Evolutionary conservation across 2,113 vertebrate species (phyloP), one percentile per base, ranked within the genome.

Genomic region (Lota lota): DNA sequence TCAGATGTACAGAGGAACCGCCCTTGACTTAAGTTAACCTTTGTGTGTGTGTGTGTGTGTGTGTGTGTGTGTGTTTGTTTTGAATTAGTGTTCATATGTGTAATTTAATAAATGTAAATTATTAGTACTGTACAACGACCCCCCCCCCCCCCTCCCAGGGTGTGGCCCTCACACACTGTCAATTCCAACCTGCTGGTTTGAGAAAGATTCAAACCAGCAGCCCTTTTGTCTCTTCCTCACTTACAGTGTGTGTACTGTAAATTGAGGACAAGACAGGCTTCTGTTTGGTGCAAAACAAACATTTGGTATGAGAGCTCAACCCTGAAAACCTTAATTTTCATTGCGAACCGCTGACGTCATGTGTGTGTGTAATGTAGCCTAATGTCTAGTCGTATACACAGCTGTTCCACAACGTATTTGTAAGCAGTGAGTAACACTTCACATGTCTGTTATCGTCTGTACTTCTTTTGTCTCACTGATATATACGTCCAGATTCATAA

Each of bases 1-100:
- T 18, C 73, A 82, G 88, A 86, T 86, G 83, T 85, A 80, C 71
- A 81, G 22, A 24, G 77, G 69, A 80, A n/a, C 61, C 74, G 15
- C 69, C 85, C 79, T 1, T 16, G 19, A 2, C 2, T 19, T 2
- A 2, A 47, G 1, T 47, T 2, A 8, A 12, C 8, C 40, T 47
- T 14, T 14, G 40, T 47, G 40, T 47, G 40, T 47, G 1, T 12
- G 40, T 47, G 40, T 10, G 14, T 70, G 58, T 58, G n/a, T 66
- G n/a, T 67, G 22, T 33, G 61, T 36, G 40, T 47, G 7, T 47
- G 40, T 47, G 10, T 47, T 5, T 11, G 40, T 47, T 47, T 47
- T 28, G 56, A 47, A 68, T 65, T 61, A 24, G 22, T 61, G n/a
- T 65, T 36, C 65, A 70, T 57, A 28, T 40, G 50, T 60, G 7